Evolutionary conservation across 2,888 invertebrate genomes (phyloP), one percentile per base, ranked within the genome.

Genomic region (Coenonympha arcania): DNA sequence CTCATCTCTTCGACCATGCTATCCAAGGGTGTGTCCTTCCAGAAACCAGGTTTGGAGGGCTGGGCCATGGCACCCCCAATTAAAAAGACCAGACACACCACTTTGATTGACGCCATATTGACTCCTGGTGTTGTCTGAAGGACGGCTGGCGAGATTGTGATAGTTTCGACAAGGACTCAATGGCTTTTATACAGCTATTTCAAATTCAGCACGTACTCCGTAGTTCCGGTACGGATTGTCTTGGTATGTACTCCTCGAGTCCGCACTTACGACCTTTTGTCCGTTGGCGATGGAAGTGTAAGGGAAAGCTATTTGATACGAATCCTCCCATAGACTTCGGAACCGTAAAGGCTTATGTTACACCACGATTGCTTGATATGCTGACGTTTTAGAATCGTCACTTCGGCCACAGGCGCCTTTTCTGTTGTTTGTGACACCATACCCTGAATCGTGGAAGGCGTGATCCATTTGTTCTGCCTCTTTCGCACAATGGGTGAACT

Each of bases 1-100:
- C 91, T 89, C 88, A 93, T 92, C 77, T 93, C 92, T 66, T 92
- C 92, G 40, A 94, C 90, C 81, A 92, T 88, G 46, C 89, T 85
- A 66, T 93, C 91, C 88, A 93, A 89, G 61, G 90, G 88, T 11
- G 91, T 90, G 55, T 89, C 90, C 65, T 91, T 91, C 91, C 91
- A 92, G 76, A 90, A 90, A 42, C 88, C 89, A 55, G 89, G 84
- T 66, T 90, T 89, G 36, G 89, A 87, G 16, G 91, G 90, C 66
- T 90, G 90, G 22, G 90, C 89, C 54, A 85, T 81, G 51, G 87
- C 88, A 60, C 90, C 75, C 61, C 90, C 89, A 56, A 90, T 77
- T 57, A 90, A 68, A 54, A 88, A 71, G 52, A 86, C 82, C 58
- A 87, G 67, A 68, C 76, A 86, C 71, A 88, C 68, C 66, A 87